Evolutionary conservation across 2,888 invertebrate species (phyloP).

Genomic region (Dorcus hopei): DNA sequence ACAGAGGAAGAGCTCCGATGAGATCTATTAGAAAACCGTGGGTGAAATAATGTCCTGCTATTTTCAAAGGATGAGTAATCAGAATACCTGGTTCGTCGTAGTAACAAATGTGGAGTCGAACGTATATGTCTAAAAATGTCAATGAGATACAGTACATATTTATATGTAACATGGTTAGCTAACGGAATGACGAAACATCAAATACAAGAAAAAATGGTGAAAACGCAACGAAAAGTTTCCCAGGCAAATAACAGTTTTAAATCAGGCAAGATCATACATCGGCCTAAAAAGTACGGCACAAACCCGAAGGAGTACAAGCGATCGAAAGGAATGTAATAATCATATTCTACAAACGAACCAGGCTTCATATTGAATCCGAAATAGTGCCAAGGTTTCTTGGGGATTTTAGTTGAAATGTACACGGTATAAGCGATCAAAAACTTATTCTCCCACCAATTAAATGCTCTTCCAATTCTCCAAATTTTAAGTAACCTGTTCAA

Average conservation of each 20-base stretch:
- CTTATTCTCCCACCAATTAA: slow-evolving; percentile 10
- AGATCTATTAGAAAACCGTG: slow-evolving; percentile 49
- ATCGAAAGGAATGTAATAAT: slow-evolving; percentile 27
- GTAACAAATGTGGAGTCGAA: slow-evolving; percentile 53
- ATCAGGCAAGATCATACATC: slow-evolving; percentile 22
- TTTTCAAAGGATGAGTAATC: slow-evolving; percentile 52
- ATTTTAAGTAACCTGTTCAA: slow-evolving; percentile 11
- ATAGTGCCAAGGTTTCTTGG: not conserved
- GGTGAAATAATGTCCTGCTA: slow-evolving; percentile 48
- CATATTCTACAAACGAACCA: slow-evolving; percentile 21
- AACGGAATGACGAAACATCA: slow-evolving; percentile 8
- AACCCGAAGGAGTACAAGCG: slow-evolving; percentile 16
- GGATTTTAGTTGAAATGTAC: not conserved
- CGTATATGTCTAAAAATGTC: slow-evolving; percentile 46
- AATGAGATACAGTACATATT: slow-evolving; percentile 29
- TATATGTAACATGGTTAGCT: not conserved
- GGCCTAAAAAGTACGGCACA: slow-evolving; percentile 19
- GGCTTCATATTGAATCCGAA: slow-evolving; percentile 9
- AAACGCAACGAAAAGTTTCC: slow-evolving; percentile 19
- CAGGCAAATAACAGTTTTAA: slow-evolving; percentile 21
- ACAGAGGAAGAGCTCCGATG: slow-evolving; percentile 50
- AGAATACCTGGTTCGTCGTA: slow-evolving; percentile 51
- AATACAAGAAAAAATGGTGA: slow-evolving; percentile 15
- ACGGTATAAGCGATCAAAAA: slow-evolving; percentile 1
- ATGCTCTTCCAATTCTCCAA: slow-evolving; percentile 7